Conservation (phyloP, 2,113 vertebrate species). For the Octodon degus region DNA sequence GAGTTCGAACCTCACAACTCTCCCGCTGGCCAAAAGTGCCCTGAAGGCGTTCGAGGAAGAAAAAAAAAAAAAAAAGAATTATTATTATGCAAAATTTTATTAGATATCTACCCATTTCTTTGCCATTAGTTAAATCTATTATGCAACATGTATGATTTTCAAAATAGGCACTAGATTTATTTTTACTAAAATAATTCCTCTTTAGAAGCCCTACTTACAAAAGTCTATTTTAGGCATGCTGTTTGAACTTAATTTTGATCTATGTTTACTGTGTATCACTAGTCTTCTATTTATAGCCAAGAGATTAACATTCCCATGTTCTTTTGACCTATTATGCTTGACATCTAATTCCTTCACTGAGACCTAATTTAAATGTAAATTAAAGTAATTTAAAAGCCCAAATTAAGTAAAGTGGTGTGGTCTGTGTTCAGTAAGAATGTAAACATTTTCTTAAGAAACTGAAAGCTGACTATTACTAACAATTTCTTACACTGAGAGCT, state of each 20-base stretch:
- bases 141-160: slow-evolving; percentile 59
- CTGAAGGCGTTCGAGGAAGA: no score
- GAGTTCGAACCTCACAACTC: no score
- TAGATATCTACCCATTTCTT: slow-evolving; percentile 59
- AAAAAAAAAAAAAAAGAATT: not conserved
- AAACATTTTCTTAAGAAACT: slow-evolving; percentile 53
- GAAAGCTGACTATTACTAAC: not conserved
- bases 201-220: slow-evolving; percentile 71
- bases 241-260: slow-evolving; percentile 76
- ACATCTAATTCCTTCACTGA: slow-evolving; percentile 70
- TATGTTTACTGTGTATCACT: slow-evolving; percentile 74
- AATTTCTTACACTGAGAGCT: not conserved
- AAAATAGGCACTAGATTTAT: slow-evolving; percentile 67
- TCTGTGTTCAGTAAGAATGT: slow-evolving; percentile 31
- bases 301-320: slow-evolving; percentile 79
- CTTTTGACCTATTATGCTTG: slow-evolving; percentile 73
- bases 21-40: no score
- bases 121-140: slow-evolving; percentile 66
- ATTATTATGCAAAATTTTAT: slow-evolving; percentile 42
- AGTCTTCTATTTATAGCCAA: slow-evolving; percentile 75
- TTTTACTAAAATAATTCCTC: slow-evolving; percentile 72
- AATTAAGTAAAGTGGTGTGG: slow-evolving; percentile 5
- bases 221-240: slow-evolving; percentile 73
- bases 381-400: slow-evolving; percentile 60
- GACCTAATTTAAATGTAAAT: slow-evolving; percentile 75